Evolutionary conservation across 2,888 invertebrate genomes (phyloP).

Genomic region (Caenorhabditis sp.): DNA sequence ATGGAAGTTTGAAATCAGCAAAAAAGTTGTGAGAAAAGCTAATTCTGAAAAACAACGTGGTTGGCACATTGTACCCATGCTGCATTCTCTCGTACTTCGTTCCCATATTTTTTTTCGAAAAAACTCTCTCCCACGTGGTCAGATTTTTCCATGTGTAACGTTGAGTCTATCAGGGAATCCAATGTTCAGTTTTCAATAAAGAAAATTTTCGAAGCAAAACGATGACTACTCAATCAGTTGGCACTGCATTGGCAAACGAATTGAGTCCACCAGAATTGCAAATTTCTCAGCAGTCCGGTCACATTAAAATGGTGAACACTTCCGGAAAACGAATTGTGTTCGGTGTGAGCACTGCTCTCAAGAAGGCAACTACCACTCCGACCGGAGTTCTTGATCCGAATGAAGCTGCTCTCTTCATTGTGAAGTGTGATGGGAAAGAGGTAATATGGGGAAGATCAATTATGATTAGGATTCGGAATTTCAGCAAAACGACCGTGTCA

Average conservation of each 20-base stretch:
- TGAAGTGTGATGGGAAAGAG: constrained; percentile 58
- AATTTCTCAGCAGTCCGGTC: constrained; percentile 30
- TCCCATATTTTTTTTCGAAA: constrained; percentile 17
- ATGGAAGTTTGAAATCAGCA: background rate
- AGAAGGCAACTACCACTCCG: constrained; percentile 58
- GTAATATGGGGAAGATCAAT: background rate
- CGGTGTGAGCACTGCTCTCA: constrained; percentile 44
- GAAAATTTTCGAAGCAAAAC: constrained; percentile 1
- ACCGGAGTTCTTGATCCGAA: constrained; percentile 61
- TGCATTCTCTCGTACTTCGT: constrained; percentile 21
- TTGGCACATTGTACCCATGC: constrained; percentile 36
- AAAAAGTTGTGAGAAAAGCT: background rate
- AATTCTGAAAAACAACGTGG: constrained; percentile 4
- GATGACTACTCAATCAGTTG: constrained; percentile 45
- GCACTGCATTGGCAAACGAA: constrained; percentile 11
- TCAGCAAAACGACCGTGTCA: constrained; percentile 50
- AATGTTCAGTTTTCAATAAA: constrained; percentile 11
- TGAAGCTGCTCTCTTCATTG: constrained; percentile 40
- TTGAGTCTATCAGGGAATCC: background rate
- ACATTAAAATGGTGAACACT: constrained; percentile 50
- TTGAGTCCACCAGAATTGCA: constrained; percentile 20
- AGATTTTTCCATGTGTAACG: background rate
- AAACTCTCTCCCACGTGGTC: constrained; percentile 36
- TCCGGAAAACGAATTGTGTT: constrained; percentile 52
- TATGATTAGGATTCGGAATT: background rate